Evolutionary conservation across 1,140 invertebrate genomes (phyloP), one percentile per base, ranked within the genome.

Genomic region (Drosophila sturtevanti): DNA sequence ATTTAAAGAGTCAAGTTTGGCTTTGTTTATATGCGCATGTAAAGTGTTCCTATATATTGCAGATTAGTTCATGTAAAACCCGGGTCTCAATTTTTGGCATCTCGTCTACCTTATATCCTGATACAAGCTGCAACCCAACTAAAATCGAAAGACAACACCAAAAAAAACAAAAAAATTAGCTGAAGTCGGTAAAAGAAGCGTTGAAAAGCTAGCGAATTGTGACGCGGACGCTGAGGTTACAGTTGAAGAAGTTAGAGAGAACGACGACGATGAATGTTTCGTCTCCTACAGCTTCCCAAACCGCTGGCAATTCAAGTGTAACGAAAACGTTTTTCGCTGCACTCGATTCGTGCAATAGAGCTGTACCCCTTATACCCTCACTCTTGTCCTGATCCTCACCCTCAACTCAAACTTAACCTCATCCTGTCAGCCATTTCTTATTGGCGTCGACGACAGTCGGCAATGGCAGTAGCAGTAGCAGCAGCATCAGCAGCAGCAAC

Each of bases 391-490:
- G 14, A 31, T 31, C 18, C 12, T 34, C 7, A n/a, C 18, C 2
- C n/a, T 31, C 2, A 16, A 0, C 12, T n/a, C 44, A 37, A 10
- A 22, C 68, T 60, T 18, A 54, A 21, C 34, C 16, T 27, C 37
- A 62, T 48, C 16, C 41, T 68, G 24, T 51, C 16, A 38, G 22
- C 38, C 64, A 70, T 61, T 72, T 68, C 77, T 86, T 81, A 87
- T 87, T 86, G 81, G 78, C 82, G 76, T 76, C 82, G 82, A 86
- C 82, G 82, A 86, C 70, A 86, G 78, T 65, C 81, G 54, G 68
- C 78, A 68, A 86, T 82, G 81, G 68, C 82, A 86, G 41, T 10
- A 48, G 9, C 41, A 35, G 34, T 4, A 12, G 34, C 34, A 48
- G 16, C 41, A 86, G 41, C 9, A 48, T 5, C 41, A 34, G 31